These are phyloP conservation scores for Abscondita cerata DNA, from an alignment of 2,888 invertebrate genomes.

Conservation along the genomic window DNA sequence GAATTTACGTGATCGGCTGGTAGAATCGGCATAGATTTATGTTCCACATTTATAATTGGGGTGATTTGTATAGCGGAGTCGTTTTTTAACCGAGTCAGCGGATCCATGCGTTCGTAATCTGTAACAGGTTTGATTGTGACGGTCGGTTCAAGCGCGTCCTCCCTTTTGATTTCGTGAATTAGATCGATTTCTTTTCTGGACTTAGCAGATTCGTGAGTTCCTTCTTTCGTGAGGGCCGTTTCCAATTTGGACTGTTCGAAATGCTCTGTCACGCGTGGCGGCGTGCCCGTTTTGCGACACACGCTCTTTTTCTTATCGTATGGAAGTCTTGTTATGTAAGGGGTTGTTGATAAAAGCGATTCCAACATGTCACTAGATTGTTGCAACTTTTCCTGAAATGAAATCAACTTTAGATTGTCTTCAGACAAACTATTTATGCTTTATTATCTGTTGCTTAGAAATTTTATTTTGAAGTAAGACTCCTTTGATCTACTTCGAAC, in stretches of 20 bases:
- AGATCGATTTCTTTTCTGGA: neutral
- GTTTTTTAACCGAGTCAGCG: constrained; percentile 39
- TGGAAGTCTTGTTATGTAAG: constrained; percentile 35
- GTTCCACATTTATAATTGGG: constrained; percentile 45
- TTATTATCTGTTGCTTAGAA: too few relatives aligned
- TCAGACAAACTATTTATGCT: too few relatives aligned
- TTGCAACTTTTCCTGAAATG: constrained; percentile 66
- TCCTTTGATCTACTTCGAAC: too few relatives aligned
- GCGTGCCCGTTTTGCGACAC: constrained; percentile 24
- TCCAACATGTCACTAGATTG: constrained; percentile 67
- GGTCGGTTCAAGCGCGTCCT: constrained; percentile 49
- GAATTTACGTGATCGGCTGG: constrained; percentile 21
- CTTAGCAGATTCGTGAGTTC: neutral
- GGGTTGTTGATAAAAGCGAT: constrained; percentile 63
- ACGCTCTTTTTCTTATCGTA: constrained; percentile 22
- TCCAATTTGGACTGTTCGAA: constrained; percentile 35
- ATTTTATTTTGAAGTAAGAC: too few relatives aligned
- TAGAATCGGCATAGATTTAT: constrained; percentile 23
- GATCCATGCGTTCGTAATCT: constrained; percentile 33
- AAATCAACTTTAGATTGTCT: too few relatives aligned
- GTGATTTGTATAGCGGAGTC: constrained; percentile 36
- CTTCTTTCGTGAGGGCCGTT: neutral
- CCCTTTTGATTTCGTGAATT: neutral
- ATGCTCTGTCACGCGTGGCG: constrained; percentile 55
- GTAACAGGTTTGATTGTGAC: constrained; percentile 39